Percentiles rank a stretch among this genome's conserved stretches.
Conservation (phyloP, 1,140 invertebrate genomes). For the Pantala flavescens region DNA sequence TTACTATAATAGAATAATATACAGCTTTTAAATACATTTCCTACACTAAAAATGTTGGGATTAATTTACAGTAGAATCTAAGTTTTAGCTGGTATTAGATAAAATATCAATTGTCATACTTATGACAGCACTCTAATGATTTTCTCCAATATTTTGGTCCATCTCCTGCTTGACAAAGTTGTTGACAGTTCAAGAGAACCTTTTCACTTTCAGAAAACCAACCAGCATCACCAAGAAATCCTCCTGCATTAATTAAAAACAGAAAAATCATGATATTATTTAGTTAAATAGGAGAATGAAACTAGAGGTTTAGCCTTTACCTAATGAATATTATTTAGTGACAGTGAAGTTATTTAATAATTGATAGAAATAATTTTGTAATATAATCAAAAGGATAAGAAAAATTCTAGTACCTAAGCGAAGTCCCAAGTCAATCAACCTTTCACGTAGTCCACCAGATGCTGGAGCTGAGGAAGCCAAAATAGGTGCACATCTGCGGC, state of each 20-base stretch:
- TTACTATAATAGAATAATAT: too few relatives aligned
- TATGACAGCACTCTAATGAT: slow-evolving; percentile 61
- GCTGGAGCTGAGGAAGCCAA: neutral
- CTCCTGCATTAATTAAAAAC: slow-evolving; percentile 34
- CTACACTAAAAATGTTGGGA: too few relatives aligned
- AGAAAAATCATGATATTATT: slow-evolving; percentile 19
- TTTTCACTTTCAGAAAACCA: slow-evolving; percentile 65
- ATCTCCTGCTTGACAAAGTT: slow-evolving; percentile 43
- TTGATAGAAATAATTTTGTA: too few relatives aligned
- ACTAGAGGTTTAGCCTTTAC: too few relatives aligned
- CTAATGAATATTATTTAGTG: too few relatives aligned
- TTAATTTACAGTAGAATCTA: too few relatives aligned
- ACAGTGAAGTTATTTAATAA: too few relatives aligned
- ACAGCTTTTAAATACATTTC: too few relatives aligned
- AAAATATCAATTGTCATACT: slow-evolving; percentile 37
- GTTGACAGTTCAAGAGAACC: slow-evolving; percentile 51
- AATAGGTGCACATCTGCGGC: slow-evolving; percentile 20
- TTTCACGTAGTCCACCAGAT: slow-evolving; percentile 20
- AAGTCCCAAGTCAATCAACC: slow-evolving; percentile 43
- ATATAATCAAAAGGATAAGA: too few relatives aligned
- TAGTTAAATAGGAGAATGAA: too few relatives aligned
- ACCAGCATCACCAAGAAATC: slow-evolving; percentile 76
- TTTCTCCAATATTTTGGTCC: slow-evolving; percentile 35
- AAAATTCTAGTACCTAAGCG: slow-evolving; percentile 34
- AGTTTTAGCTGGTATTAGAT: too few relatives aligned